Percentiles rank a stretch among this genome's conserved stretches.
phyloP scores from a whole-genome alignment of 2,888 invertebrate species.

The Muscina levida region DNA sequence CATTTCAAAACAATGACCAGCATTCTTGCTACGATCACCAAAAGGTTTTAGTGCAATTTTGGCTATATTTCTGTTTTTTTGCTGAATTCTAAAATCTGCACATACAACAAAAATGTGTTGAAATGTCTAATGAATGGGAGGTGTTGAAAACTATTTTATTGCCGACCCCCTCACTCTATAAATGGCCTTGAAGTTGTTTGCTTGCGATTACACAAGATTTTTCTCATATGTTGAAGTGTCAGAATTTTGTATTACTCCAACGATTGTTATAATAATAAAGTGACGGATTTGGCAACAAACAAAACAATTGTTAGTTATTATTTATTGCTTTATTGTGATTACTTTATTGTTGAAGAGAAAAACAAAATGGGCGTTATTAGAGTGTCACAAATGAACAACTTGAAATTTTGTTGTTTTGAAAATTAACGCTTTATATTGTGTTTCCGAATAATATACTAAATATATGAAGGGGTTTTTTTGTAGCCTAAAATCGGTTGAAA shows the following conservation, averaged over 20 bases:
- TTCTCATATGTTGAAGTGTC: not conserved
- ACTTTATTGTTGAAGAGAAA: too few relatives aligned
- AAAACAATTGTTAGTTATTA: too few relatives aligned
- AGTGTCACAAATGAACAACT: not conserved
- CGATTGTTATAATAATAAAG: too few relatives aligned
- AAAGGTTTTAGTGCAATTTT: slow-evolving; percentile 10
- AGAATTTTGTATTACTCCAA: too few relatives aligned
- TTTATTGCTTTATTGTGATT: too few relatives aligned
- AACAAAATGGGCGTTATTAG: not conserved
- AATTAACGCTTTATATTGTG: too few relatives aligned
- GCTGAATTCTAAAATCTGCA: slow-evolving; percentile 2
- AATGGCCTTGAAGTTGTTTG: not conserved
- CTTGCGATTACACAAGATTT: not conserved
- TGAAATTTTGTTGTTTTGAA: too few relatives aligned
- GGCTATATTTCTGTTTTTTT: not conserved
- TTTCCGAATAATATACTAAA: too few relatives aligned
- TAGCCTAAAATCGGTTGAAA: too few relatives aligned
- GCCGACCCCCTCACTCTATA: too few relatives aligned
- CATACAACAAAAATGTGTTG: not conserved
- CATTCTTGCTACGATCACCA: not conserved
- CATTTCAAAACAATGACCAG: not conserved
- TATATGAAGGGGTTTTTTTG: too few relatives aligned
- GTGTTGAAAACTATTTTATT: slow-evolving; percentile 1
- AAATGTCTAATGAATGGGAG: not conserved
- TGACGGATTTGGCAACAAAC: too few relatives aligned